phyloP scores from a whole-genome alignment of 2,113 vertebrate species.

The Microcebus tavaratra region DNA sequence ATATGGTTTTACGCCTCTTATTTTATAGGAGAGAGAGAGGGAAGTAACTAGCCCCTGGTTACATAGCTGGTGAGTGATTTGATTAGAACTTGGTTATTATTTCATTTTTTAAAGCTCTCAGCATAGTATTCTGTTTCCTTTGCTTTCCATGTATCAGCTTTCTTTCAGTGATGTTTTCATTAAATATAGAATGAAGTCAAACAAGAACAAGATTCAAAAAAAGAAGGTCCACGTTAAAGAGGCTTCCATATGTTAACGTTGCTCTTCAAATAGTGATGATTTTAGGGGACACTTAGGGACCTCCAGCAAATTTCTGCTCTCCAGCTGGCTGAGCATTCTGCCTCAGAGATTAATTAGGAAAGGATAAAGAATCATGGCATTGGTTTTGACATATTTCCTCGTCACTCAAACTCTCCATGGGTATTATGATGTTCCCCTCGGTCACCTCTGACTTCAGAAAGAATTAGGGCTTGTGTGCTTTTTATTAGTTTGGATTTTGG shows the following conservation, averaged over 20 bases:
- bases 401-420: background rate
- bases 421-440: background rate
- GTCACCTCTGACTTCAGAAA: constrained; percentile 42
- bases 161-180: background rate
- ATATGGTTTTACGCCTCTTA: background rate
- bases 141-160: background rate
- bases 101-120: background rate
- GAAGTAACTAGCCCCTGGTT: background rate
- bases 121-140: background rate
- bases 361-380: constrained; percentile 36
- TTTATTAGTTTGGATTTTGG: constrained; percentile 51
- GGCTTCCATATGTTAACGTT: background rate
- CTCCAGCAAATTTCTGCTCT: background rate
- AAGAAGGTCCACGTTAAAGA: background rate
- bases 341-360: constrained; percentile 57
- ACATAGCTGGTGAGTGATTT: background rate
- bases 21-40: background rate
- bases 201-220: constrained; percentile 4
- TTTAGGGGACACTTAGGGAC: background rate
- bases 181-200: background rate
- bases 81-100: background rate
- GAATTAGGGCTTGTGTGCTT: background rate
- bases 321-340: constrained; percentile 40
- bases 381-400: constrained; percentile 2
- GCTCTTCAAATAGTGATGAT: background rate